Percentiles rank a stretch among this genome's conserved stretches.
Conservation (phyloP, 2,888 invertebrate genomes). For the Ochlodes sylvanus region DNA sequence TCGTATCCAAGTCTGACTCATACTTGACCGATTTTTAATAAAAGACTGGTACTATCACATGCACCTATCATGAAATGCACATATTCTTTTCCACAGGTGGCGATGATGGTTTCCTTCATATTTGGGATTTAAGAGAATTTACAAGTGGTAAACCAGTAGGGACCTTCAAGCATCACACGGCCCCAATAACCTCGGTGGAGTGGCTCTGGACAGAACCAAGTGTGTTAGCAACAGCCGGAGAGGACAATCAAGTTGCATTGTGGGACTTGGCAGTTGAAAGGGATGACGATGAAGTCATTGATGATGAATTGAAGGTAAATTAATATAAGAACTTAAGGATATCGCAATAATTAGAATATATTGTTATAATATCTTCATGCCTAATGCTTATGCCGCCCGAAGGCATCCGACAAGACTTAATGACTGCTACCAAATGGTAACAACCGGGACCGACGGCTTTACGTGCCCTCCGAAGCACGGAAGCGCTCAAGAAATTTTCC, state of each 20-base stretch:
- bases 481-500: no score
- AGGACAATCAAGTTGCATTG: constrained; percentile 97
- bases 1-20: no score
- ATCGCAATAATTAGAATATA: not conserved
- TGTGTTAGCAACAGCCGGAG: constrained; percentile 96
- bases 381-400: no score
- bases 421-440: no score
- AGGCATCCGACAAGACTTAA: no score
- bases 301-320: constrained; percentile 79
- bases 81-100: constrained; percentile 88
- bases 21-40: no score
- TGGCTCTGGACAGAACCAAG: constrained; percentile 98
- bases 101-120: constrained; percentile 96
- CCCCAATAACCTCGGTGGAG: constrained; percentile 97
- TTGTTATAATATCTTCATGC: no score
- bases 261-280: constrained; percentile 98
- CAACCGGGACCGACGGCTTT: no score
- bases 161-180: constrained; percentile 97
- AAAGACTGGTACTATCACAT: no score
- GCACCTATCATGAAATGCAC: no score
- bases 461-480: no score
- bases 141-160: constrained; percentile 92
- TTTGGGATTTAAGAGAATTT: constrained; percentile 98
- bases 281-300: constrained; percentile 86
- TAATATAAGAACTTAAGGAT: not conserved